Base-by-base conservation (phyloP, 2,113 vertebrate genomes). In the Myrmecobius fasciatus region DNA sequence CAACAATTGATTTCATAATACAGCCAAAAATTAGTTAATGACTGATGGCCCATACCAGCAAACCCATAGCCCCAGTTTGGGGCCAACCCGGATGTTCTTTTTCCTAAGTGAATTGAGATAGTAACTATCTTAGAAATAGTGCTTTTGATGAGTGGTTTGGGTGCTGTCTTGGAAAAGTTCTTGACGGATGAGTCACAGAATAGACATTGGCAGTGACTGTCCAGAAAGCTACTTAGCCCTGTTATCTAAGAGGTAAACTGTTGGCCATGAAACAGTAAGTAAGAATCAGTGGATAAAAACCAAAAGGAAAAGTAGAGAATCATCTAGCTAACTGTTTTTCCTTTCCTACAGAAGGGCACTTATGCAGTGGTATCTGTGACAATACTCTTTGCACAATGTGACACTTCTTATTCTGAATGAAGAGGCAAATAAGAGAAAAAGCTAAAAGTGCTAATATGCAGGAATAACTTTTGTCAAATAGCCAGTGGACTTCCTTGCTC, bases 281-380 rank as follows among this genome's bases (percentile, higher is more conserved):
- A 94, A 91, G 43, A 91, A 96, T 51, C n/a, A 52, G 89, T 17
- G 53, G 75, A n/a, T 3, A 91, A 93, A 97, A 96, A 9, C 11
- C 28, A 48, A 10, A 90, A 53, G 14, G 51, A 92, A 97, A 53
- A 94, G 24, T 25, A 91, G 0, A 95, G 92, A 75, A 96, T 12
- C 3, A 8, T 56, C 75, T 49, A 89, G 89, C 36, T 90, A 94
- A 43, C 8, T 49, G 0, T 0, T 20, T 51, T 28, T 46, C 91
- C 90, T 53, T 83, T 24, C 11, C 3, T 92, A 17, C 91, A 31
- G 46, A 20, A 93, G 89, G 46, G 49, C 9, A 46, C 89, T 52
- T 49, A 0, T 20, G 88, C 52, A 10, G 93, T 6, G 54, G 46
- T 28, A 75, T 31, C 31, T 20, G 8, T 89, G 25, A 11, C 5